Conservation (phyloP, 2,888 invertebrate genomes). For the Ophion ventricosus region DNA sequence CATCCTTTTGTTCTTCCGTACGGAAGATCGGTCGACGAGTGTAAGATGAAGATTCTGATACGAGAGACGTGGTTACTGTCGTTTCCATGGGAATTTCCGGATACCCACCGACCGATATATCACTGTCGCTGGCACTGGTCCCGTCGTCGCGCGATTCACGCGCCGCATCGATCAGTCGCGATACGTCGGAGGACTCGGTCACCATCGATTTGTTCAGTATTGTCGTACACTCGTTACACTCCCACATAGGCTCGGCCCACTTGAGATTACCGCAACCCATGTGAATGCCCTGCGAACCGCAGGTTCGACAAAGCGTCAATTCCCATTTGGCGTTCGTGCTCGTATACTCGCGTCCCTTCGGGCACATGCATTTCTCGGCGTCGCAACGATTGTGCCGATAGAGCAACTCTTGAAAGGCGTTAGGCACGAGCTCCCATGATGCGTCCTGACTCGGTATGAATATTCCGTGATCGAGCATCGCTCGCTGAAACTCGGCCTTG, state of each 20-base stretch:
- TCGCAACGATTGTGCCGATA: conserved; percentile 87
- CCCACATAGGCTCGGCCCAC: conserved; percentile 81
- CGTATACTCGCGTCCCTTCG: conserved; percentile 84
- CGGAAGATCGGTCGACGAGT: neutral
- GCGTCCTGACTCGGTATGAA: conserved; percentile 94
- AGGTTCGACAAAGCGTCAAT: conserved; percentile 84
- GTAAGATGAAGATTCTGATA: neutral
- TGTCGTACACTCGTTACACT: conserved; percentile 82
- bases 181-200: conserved; percentile 23
- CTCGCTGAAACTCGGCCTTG: conserved; percentile 86
- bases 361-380: conserved; percentile 86
- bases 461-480: conserved; percentile 88
- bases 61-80: conserved; percentile 25
- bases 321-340: conserved; percentile 84
- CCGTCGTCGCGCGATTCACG: conserved; percentile 35
- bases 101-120: conserved; percentile 79
- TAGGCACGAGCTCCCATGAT: conserved; percentile 91
- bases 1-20: neutral
- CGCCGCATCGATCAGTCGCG: neutral
- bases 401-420: conserved; percentile 90
- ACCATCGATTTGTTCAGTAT: conserved; percentile 70
- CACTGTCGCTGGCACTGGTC: conserved; percentile 71
- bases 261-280: conserved; percentile 83
- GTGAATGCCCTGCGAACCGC: conserved; percentile 86
- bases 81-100: conserved; percentile 59